Conservation (phyloP, 2,797 vertebrate genomes). For the Neostethus bicornis region DNA sequence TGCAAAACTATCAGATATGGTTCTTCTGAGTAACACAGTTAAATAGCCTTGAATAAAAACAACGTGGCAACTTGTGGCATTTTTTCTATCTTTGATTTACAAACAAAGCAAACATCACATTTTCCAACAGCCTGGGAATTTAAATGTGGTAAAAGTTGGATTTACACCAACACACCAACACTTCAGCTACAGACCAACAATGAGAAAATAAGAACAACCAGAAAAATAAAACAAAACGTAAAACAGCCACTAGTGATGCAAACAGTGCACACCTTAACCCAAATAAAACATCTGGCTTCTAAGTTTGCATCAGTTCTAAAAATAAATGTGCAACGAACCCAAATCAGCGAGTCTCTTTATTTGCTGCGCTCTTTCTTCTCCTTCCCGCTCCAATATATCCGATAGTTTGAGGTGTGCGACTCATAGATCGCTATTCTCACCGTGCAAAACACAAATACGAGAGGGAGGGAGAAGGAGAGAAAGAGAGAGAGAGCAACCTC, state of each 20-base stretch:
- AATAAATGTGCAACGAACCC: constrained; percentile 73
- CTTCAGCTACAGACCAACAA: too few species aligned
- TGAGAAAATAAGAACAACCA: not conserved
- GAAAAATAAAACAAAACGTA: constrained; percentile 2
- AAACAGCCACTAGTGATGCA: constrained; percentile 31
- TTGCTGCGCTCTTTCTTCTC: constrained; percentile 70
- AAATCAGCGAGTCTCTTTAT: constrained; percentile 63
- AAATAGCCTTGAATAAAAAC: constrained; percentile 17
- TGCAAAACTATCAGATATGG: not conserved
- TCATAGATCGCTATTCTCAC: constrained; percentile 64
- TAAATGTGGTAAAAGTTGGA: constrained; percentile 1
- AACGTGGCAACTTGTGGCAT: constrained; percentile 39
- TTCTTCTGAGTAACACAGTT: not conserved
- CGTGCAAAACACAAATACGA: constrained; percentile 78
- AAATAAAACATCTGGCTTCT: constrained; percentile 5
- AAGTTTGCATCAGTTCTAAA: constrained; percentile 34
- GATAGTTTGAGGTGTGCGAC: constrained; percentile 66
- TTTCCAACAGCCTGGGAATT: constrained; percentile 1
- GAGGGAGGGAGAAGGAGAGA: constrained; percentile 34
- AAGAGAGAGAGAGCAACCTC: constrained; percentile 10
- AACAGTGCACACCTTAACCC: constrained; percentile 27
- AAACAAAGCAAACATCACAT: constrained; percentile 7
- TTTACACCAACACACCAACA: constrained; percentile 12
- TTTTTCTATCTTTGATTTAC: constrained; percentile 3
- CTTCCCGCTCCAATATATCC: constrained; percentile 64